Evolutionary conservation across 2,888 invertebrate genomes (phyloP), one percentile per base, ranked within the genome.

Genomic region (Epistrophe eligans): DNA sequence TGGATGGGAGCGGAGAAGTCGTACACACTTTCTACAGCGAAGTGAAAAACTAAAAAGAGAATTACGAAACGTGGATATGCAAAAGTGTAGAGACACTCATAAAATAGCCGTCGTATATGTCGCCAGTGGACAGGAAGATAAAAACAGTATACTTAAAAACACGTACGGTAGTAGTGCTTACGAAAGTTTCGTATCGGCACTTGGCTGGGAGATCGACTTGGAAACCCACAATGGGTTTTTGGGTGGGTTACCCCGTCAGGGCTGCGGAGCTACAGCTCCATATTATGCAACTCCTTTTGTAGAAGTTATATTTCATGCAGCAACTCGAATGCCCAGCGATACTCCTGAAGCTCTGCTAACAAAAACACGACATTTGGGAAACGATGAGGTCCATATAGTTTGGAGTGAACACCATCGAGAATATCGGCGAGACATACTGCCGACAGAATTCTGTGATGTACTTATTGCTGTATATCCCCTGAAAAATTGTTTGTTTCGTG

Each of bases 401-500:
- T 99, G 99, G 99, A 99, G 98, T 70, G 99, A 99, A 92, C 99
- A 99, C 93, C 95, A 95, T 93, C 95, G 99, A 88, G 98, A 99
- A 91, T 99, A 99, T 94, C 95, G 98, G 81, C 95, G 99, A 77
- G 98, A 98, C 91, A 99, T 99, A 90, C 96, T 99, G 91, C 99
- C 99, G 74, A 99, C 99, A 13, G 99, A 99, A 94, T 99, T 99
- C 94, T 99, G 99, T 93, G 99, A 99, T 94, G 98, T 99, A 88
- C 95, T 99, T 84, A 98, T 99, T 91, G 97, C 97, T 60, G 97
- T 99, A 90, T 99, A 99, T 94, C 99, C 99, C 4, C 94, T 99
- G 90, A 95, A 96, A 71, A 97, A 97, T 91, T 96, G 97, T 72
- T 94, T 99, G 82, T 97, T 97, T 92, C 95, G 99, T 82, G 96